Evolutionary conservation across 2,113 vertebrate species (phyloP), one percentile per base, ranked within the genome.

Genomic region (Sinocyclocheilus maitianheensis): DNA sequence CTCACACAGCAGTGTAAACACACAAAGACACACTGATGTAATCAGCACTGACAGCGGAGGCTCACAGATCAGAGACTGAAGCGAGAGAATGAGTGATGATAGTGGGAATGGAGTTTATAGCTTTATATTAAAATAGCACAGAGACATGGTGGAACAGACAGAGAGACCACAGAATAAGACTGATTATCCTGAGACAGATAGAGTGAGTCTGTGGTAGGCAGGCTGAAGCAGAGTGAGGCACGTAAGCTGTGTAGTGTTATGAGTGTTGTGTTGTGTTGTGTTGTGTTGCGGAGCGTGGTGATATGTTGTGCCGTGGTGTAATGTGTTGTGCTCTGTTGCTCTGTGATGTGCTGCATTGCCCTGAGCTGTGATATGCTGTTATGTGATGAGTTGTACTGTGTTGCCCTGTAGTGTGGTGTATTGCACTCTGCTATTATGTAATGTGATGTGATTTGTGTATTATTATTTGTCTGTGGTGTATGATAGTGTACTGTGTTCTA

Each of bases 61-160:
- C 81, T 82, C 81, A 53, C 24, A 82, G 81, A 82, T 82, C 81
- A 82, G 63, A 82, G 81, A 53, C 63, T 71, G 81, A 71, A 82
- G 81, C 63, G 63, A 82, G 26, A 37, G 81, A 82, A 82, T 82
- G 81, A 82, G 81, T 71, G 81, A 82, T 82, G 81, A 82, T 82
- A 37, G 81, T 82, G 63, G 18, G 81, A 82, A 82, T 82, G 65
- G 81, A 82, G 81, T 82, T 82, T 82, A 82, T 82, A 82, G 63
- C 81, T 71, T 82, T 82, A 82, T 82, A 82, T 82, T 82, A 82
- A 82, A 82, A 82, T 82, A 82, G 81, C 81, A 53, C 43, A 37
- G 63, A 82, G 46, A 71, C 46, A 53, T 82, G 63, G 81, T 6
- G 43, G 26, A 82, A n/a, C 26, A 71, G 81, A 82, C 81, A 71